Conservation (phyloP, 2,888 invertebrate species). For the Bellardia pandia region DNA sequence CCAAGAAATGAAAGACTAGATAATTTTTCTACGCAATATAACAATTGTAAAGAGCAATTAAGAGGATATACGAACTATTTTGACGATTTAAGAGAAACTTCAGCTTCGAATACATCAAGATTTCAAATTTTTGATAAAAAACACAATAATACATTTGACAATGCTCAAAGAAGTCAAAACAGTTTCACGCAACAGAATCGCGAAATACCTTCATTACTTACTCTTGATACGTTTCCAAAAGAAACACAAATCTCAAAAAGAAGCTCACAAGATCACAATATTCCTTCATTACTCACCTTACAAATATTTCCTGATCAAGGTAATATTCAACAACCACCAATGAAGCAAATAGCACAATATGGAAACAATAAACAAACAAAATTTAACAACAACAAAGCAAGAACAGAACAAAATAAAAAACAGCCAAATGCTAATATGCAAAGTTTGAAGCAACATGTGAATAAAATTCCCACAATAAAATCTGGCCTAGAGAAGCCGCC, state of each 20-base stretch:
- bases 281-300: conserved; percentile 28
- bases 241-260: neutral
- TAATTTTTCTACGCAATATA: neutral
- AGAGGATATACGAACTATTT: neutral
- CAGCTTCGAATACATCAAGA: too few relatives aligned
- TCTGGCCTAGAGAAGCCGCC: conserved; percentile 20
- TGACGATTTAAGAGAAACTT: neutral
- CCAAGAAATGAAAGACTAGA: neutral
- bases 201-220: conserved; percentile 10
- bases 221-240: neutral
- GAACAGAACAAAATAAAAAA: neutral
- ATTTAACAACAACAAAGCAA: neutral
- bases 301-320: neutral
- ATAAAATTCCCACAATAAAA: conserved; percentile 17
- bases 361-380: neutral
- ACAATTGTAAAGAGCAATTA: neutral
- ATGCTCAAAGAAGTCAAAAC: neutral
- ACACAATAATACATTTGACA: neutral
- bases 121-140: neutral
- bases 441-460: neutral
- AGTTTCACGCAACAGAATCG: neutral
- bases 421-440: neutral
- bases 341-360: neutral
- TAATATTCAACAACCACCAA: neutral
- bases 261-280: neutral